Conservation (phyloP, 2,797 vertebrate species). For the Poeciliopsis paucimaculata region DNA sequence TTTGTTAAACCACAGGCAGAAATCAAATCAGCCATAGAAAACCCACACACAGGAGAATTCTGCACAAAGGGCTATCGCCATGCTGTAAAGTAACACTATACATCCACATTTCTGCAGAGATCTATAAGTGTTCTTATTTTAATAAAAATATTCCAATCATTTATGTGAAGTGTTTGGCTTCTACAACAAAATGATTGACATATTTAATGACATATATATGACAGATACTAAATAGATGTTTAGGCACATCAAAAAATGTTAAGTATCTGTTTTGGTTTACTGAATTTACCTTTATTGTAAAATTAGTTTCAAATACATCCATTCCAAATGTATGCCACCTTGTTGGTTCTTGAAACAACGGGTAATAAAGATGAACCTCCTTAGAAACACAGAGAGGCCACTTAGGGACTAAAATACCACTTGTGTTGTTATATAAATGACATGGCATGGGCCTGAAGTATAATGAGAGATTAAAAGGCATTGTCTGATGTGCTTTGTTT, state of each 20-base stretch:
- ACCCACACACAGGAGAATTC: not conserved
- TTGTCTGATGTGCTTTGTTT: slow-evolving; percentile 59
- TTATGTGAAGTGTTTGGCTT: not conserved
- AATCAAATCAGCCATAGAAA: not conserved
- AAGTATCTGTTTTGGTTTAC: not conserved
- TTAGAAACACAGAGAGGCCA: not conserved
- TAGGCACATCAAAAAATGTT: not conserved
- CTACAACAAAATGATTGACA: not conserved
- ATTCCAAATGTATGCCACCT: not conserved
- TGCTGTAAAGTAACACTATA: not conserved
- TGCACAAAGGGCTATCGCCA: not conserved
- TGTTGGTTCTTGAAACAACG: not conserved
- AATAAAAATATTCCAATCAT: not conserved
- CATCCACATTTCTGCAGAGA: not conserved
- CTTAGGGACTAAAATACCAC: not conserved
- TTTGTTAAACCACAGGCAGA: not conserved
- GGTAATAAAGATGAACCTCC: not conserved
- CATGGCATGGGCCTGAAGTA: slow-evolving; percentile 18
- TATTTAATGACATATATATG: not conserved
- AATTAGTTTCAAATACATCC: not conserved
- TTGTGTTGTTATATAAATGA: slow-evolving; percentile 6
- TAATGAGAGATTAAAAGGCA: slow-evolving; percentile 37
- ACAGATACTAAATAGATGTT: not conserved
- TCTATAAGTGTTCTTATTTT: not conserved
- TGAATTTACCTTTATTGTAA: not conserved